phyloP scores from a whole-genome alignment of 2,113 vertebrate genomes.

The Dissostichus mawsoni region DNA sequence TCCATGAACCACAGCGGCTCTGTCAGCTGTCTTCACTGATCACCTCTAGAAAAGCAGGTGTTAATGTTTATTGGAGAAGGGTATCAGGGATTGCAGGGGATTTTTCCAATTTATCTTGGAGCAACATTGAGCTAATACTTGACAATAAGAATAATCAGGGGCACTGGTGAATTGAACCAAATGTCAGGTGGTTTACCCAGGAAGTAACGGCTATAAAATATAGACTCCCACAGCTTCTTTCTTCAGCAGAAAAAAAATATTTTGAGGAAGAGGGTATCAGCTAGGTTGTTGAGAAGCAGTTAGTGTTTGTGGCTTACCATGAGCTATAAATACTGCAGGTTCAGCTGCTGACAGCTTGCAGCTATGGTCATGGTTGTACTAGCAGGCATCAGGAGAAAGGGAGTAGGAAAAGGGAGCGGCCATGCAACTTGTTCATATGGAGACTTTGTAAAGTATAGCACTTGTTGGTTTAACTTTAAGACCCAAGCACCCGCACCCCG shows the following conservation, averaged over 20 bases:
- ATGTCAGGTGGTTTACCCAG: background rate
- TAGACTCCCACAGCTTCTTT: background rate
- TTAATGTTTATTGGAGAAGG: background rate
- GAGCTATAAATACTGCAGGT: conserved; percentile 25
- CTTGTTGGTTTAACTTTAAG: background rate
- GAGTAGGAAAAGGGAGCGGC: background rate
- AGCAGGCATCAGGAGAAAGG: background rate
- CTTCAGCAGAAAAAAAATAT: background rate
- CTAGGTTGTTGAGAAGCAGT: background rate
- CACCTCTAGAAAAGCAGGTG: background rate
- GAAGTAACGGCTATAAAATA: background rate
- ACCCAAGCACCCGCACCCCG: background rate
- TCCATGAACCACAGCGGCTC: conserved; percentile 4
- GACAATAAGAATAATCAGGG: background rate
- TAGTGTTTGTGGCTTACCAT: background rate
- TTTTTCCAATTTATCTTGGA: background rate
- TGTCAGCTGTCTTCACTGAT: background rate
- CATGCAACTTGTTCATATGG: background rate
- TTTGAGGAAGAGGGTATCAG: conserved; percentile 2
- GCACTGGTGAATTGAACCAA: background rate
- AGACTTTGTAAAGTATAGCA: background rate
- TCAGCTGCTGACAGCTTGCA: background rate
- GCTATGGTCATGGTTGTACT: background rate
- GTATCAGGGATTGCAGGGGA: background rate
- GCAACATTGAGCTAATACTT: background rate